Conservation (phyloP, 2,888 invertebrate genomes). For the Netelia inedita region DNA sequence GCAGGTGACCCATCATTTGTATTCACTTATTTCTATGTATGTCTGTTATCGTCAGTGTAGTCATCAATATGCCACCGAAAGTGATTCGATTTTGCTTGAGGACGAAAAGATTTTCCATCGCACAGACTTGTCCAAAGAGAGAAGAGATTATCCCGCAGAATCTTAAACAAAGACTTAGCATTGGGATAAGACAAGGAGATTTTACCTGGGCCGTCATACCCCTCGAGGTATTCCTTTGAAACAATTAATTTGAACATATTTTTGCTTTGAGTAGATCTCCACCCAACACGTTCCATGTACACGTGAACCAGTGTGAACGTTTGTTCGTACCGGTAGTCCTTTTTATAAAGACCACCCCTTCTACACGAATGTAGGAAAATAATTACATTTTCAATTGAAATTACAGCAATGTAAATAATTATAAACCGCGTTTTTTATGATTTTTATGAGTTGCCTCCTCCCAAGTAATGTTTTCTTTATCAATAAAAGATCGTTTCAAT, state of each 20-base stretch:
- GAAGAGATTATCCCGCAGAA: slow-evolving; percentile 75
- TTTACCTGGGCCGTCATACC: slow-evolving; percentile 68
- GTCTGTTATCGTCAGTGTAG: slow-evolving; percentile 67
- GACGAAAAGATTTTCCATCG: slow-evolving; percentile 26
- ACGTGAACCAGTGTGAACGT: slow-evolving; percentile 21
- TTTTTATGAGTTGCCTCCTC: too few species aligned
- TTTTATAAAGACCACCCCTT: slow-evolving; percentile 9
- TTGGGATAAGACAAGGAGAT: slow-evolving; percentile 63
- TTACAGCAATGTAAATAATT: background rate
- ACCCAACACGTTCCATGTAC: background rate
- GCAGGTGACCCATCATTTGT: slow-evolving; percentile 82
- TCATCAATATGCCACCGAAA: slow-evolving; percentile 54
- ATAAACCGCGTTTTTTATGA: too few species aligned
- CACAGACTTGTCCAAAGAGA: slow-evolving; percentile 69
- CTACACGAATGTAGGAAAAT: background rate
- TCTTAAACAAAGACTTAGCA: slow-evolving; percentile 79
- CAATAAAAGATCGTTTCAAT: too few species aligned
- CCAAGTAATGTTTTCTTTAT: too few species aligned
- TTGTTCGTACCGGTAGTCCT: slow-evolving; percentile 7
- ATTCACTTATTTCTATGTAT: slow-evolving; percentile 76
- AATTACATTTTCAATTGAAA: background rate
- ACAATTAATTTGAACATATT: slow-evolving; percentile 73
- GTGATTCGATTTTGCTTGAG: slow-evolving; percentile 27
- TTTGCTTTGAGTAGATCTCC: slow-evolving; percentile 49
- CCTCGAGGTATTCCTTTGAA: slow-evolving; percentile 49